A percentile compares a stretch with the other conserved stretches of the same genome.
These are phyloP conservation scores for Perodicticus potto DNA, from an alignment of 2,797 vertebrate genomes.

Conservation along the genomic window DNA sequence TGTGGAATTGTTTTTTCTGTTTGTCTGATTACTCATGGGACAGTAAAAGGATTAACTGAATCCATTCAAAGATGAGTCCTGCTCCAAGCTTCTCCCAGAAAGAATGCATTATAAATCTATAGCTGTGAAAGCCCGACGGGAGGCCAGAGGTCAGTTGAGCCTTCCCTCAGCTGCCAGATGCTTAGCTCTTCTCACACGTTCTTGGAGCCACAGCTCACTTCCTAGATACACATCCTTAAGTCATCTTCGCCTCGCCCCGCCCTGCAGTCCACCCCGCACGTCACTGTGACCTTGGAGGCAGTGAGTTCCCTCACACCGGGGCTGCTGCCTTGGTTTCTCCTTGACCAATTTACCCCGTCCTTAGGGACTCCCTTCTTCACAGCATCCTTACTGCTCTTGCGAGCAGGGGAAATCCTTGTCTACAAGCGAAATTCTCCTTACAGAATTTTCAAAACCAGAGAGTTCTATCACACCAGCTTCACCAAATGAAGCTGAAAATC, in stretches of 20 bases:
- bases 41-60: constrained; percentile 62
- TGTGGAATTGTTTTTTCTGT: not conserved
- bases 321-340: not conserved
- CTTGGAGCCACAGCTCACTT: constrained; percentile 13
- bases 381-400: not conserved
- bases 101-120: constrained; percentile 66
- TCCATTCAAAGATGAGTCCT: constrained; percentile 10
- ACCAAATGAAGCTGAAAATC: constrained; percentile 23
- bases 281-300: not conserved
- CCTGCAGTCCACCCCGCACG: not conserved
- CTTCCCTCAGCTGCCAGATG: not conserved
- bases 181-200: constrained; percentile 5
- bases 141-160: constrained; percentile 56
- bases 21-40: constrained; percentile 57
- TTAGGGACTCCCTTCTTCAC: not conserved
- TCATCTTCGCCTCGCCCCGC: not conserved
- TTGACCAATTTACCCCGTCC: not conserved
- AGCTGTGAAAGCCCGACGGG: constrained; percentile 27
- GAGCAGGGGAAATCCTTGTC: not conserved
- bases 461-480: not conserved
- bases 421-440: not conserved
- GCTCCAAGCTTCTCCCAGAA: constrained; percentile 30
- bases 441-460: not conserved
- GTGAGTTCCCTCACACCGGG: not conserved
- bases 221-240: constrained; percentile 40